Base-by-base conservation (phyloP, 2,888 invertebrate species). In the Andrena bucephala region DNA sequence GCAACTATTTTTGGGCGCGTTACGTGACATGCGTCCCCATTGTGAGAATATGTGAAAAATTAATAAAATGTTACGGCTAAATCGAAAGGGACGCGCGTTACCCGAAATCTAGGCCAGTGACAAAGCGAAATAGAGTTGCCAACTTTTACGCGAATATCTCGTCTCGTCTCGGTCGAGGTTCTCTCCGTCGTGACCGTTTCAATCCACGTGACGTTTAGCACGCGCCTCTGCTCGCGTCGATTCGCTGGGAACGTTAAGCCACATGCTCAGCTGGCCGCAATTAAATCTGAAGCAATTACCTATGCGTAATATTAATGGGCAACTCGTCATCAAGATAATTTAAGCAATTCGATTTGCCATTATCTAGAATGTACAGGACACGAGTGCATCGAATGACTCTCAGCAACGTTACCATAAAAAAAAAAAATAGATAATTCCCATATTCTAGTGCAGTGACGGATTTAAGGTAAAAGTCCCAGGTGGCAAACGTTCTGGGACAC, bases 141-240 rank as follows among this genome's bases (percentile, higher is more conserved):
- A 79, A 77, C 54, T 63, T 77, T 78, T 63, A 75, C 27, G 33
- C 16, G 50, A 79, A 65, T 78, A 31, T 33, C 52, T 6, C 60
- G 13, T 52, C 67, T 36, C 36, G 59, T 42, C 42, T 62, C 20
- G 60, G 54, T 50, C 36, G 48, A 78, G 60, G 52, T 77, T 62
- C 54, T 24, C 27, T 24, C n/a, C 31, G 27, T 10, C 42, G 52
- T 16, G 60, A 42, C 48, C 24, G 48, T 4, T 16, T 33, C 29
- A 20, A 63, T 24, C 16, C 36, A n/a, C 24, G 29, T 42, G 52
- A 62, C 52, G 10, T 31, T n/a, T 27, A 33, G 48, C 65, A 20
- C 50, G 57, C 50, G 50, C 27, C 33, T 31, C 42, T 8, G 36
- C 16, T 66, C 27, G 50, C 62, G 33, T 20, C 20, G 10, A 33